A percentile compares a stretch with the other conserved stretches of the same genome.
These are phyloP conservation scores for Leucania comma DNA, from an alignment of 2,888 invertebrate species.

Conservation along the genomic window DNA sequence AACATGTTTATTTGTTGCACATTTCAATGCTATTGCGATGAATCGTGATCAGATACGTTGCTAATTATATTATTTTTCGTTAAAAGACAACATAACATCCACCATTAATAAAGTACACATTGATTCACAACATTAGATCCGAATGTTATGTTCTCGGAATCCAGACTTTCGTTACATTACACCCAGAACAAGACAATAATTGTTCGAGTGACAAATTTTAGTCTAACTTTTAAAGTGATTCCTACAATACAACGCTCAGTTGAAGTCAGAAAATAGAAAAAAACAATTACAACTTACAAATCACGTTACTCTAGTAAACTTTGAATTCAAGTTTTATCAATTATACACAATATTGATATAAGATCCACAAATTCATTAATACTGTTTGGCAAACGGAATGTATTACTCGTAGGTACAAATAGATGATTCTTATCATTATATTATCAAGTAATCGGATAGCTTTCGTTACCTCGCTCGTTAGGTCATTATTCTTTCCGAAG, in stretches of 20 bases:
- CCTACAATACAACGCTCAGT: slow-evolving; percentile 45
- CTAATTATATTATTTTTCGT: neutral
- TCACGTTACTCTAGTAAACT: slow-evolving; percentile 46
- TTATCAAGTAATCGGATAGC: slow-evolving; percentile 40
- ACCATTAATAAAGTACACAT: neutral
- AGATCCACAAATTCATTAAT: slow-evolving; percentile 58
- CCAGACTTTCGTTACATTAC: slow-evolving; percentile 13
- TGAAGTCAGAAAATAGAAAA: slow-evolving; percentile 53
- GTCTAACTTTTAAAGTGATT: slow-evolving; percentile 25
- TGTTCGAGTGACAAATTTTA: slow-evolving; percentile 30
- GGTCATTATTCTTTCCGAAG: slow-evolving; percentile 35
- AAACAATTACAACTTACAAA: slow-evolving; percentile 46
- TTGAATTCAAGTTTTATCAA: slow-evolving; percentile 37
- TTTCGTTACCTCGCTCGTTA: slow-evolving; percentile 26
- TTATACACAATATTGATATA: slow-evolving; percentile 45
- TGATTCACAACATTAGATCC: neutral
- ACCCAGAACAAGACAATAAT: slow-evolving; percentile 28
- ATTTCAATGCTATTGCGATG: neutral
- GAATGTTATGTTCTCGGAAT: neutral
- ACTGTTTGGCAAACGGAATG: slow-evolving; percentile 63
- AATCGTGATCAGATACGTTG: neutral
- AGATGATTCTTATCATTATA: slow-evolving; percentile 35
- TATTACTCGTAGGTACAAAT: slow-evolving; percentile 43
- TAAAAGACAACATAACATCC: neutral
- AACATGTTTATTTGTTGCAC: neutral